Base-by-base conservation (phyloP, 2,888 invertebrate genomes). In the Pterostichus madidus region DNA sequence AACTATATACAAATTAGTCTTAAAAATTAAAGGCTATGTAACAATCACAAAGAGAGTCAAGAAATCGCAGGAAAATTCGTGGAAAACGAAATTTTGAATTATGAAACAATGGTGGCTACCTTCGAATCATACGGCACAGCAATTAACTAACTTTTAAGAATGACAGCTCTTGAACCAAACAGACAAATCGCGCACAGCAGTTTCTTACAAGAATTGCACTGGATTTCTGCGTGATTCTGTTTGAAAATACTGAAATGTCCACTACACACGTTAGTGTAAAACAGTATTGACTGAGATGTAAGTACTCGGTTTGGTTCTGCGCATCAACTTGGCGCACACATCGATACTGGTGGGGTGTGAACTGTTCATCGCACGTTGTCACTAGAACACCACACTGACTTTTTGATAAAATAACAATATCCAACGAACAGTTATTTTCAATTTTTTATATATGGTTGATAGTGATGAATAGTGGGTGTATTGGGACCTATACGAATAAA, bases 311-410 rank as follows among this genome's bases (percentile, higher is more conserved):
- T 87, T 87, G 86, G 87, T 85, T 84, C 75, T 84, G 89, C 90
- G 90, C 90, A 89, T 83, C 85, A 81, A 76, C 86, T 84, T 85
- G 85, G 89, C 89, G 89, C 89, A 89, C 88, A 86, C 88, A 89
- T 90, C 90, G 89, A 90, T 90, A 89, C 87, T 53, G 77, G 73
- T 81, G 64, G 76, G 80, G 81, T 81, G 81, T 75, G 59, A 81
- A 59, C 32, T 46, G 81, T 81, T 61, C 81, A 81, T 39, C 39
- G 32, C 56, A 75, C 32, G 15, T 52, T 75, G 49, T 75, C 75
- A 52, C 75, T 75, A 15, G 13, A 52, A 17, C 11, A 7, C 52
- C 6, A 52, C 52, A n/a, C 52, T 31, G 52, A 52, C n/a, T 52
- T 52, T 49, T 31, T 75, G 49, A 7, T 52, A 11, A 13, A 49